phyloP scores from a whole-genome alignment of 1,140 invertebrate genomes.

The Xylocopa sonorina region DNA sequence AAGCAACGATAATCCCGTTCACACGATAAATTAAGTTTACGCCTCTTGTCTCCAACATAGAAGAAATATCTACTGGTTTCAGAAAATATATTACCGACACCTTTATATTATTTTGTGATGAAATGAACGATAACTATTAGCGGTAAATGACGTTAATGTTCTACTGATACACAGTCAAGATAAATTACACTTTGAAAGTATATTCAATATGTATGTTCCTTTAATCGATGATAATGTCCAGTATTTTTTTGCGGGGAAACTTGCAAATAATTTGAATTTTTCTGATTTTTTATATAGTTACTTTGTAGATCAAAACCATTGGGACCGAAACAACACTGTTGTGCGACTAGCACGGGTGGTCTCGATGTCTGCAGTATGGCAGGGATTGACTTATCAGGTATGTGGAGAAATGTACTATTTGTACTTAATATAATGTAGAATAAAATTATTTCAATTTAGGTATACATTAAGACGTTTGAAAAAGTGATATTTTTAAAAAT shows the following conservation, averaged over 20 bases:
- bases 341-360: slow-evolving; percentile 76
- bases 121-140: too few species aligned
- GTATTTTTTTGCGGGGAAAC: too few species aligned
- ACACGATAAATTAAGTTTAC: neutral
- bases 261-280: slow-evolving; percentile 18
- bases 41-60: neutral
- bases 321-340: slow-evolving; percentile 78
- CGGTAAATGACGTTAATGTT: too few species aligned
- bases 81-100: too few species aligned
- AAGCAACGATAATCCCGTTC: neutral
- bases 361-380: slow-evolving; percentile 78
- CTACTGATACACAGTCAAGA: too few species aligned
- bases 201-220: too few species aligned
- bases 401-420: neutral
- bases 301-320: slow-evolving; percentile 76
- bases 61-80: neutral
- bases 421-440: neutral
- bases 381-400: slow-evolving; percentile 79
- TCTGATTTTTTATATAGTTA: slow-evolving; percentile 66
- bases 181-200: too few species aligned
- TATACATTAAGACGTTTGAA: too few species aligned
- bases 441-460: too few species aligned
- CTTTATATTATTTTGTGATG: too few species aligned
- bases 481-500: neutral
- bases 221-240: too few species aligned